Base-by-base conservation (phyloP, 2,888 invertebrate genomes). In the Harpagoxenus sublaevis region DNA sequence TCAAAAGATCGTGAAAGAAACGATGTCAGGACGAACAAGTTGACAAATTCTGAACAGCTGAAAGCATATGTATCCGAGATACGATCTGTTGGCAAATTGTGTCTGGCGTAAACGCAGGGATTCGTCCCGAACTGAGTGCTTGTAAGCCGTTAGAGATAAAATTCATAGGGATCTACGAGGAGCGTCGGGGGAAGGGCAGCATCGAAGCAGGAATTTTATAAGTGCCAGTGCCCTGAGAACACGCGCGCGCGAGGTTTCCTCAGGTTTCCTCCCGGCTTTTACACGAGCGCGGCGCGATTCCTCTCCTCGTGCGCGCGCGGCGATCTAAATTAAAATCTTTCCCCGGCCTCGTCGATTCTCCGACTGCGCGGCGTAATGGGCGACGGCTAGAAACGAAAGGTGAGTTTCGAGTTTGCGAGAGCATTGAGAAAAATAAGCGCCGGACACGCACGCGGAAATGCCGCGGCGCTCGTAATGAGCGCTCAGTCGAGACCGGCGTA, bases 311-410 rank as follows among this genome's bases (percentile, higher is more conserved):
- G 51, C 51, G 51, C 66, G 77, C 77, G 57, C 71, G 39, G 42
- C 73, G 70, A 78, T 78, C 78, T 78, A 78, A 78, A 78, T 78
- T 78, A 78, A 78, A 78, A 78, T 78, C 78, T 78, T 70, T 78
- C 78, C 53, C 42, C 70, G 55, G 70, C 51, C 42, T 42, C 55
- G 55, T 28, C 77, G 70, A 78, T 78, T 66, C 78, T 42, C 55
- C 78, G 28, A 77, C 55, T 55, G 78, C 55, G n/a, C 42, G 28
- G 68, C 77, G 68, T 77, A 78, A 70, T 31, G 70, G 42, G 42
- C 66, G 66, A 77, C 68, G 77, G 77, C 75, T 75, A 75, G 66
- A 35, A 78, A 53, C 70, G 53, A 78, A 55, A 53, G 53, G 68
- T 28, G 18, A 8, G 31, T 60, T 31, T 55, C 35, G 51, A 35